phyloP scores from a whole-genome alignment of 2,888 invertebrate species.

The Drosophila limbata region DNA sequence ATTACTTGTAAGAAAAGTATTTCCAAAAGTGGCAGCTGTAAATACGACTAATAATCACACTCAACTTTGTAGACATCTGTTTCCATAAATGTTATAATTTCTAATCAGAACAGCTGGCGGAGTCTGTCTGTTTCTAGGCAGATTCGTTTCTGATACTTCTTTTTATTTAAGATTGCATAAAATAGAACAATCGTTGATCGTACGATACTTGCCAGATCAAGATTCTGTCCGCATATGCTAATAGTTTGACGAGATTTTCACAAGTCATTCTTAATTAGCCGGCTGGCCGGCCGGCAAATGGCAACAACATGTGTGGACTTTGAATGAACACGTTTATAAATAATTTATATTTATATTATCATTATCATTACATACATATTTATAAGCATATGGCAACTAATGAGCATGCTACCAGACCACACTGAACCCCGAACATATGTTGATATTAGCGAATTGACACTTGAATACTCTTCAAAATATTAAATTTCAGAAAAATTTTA shows the following conservation, averaged over 20 bases:
- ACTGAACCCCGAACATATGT: not conserved
- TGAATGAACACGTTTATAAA: slow-evolving; percentile 47
- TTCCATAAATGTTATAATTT: not conserved
- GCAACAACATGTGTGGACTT: slow-evolving; percentile 45
- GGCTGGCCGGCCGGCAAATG: slow-evolving; percentile 43
- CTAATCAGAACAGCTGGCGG: slow-evolving; percentile 1
- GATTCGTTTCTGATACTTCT: slow-evolving; percentile 1
- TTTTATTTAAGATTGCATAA: slow-evolving; percentile 1
- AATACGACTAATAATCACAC: not conserved
- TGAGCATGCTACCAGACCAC: slow-evolving; percentile 23
- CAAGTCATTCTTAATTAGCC: slow-evolving; percentile 45
- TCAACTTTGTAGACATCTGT: not conserved
- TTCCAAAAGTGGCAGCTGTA: not conserved
- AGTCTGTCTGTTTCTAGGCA: slow-evolving; percentile 16
- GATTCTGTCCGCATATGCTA: slow-evolving; percentile 2
- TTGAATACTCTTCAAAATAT: not conserved
- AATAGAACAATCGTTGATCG: slow-evolving; percentile 2
- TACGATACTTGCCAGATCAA: slow-evolving; percentile 6
- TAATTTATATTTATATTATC: slow-evolving; percentile 39
- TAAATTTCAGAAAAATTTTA: not conserved
- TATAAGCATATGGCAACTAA: slow-evolving; percentile 34
- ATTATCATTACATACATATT: slow-evolving; percentile 50
- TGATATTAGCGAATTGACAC: not conserved
- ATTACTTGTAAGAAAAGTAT: not conserved
- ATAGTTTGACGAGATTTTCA: slow-evolving; percentile 13